Evolutionary conservation across 2,888 invertebrate species (phyloP).

Genomic region (Sinentomon sp.): DNA sequence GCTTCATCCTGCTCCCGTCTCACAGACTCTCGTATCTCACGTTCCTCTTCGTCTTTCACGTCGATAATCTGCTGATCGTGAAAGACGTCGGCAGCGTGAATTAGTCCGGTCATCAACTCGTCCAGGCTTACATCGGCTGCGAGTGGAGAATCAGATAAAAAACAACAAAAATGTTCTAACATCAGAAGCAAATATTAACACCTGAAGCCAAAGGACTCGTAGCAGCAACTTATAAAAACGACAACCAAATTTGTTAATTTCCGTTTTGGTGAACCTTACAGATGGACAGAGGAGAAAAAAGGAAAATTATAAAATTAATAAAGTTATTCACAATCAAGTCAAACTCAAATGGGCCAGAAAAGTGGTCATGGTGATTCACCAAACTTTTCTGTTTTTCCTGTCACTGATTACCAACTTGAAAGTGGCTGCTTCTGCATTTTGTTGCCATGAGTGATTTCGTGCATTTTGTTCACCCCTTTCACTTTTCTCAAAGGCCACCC

Average conservation of each 20-base stretch:
- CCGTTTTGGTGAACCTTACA: too few relatives aligned
- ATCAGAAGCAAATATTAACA: not conserved
- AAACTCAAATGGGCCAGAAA: too few relatives aligned
- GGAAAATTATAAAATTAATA: too few relatives aligned
- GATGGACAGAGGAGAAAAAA: too few relatives aligned
- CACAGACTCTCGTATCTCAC: conserved; percentile 62
- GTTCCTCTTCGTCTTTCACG: conserved; percentile 54
- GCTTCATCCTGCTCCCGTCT: conserved; percentile 84
- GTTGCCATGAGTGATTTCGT: too few relatives aligned
- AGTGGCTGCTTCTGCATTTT: too few relatives aligned
- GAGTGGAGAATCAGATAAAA: conserved; percentile 6
- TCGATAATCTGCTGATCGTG: conserved; percentile 46
- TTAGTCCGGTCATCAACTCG: conserved; percentile 56
- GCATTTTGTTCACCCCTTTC: too few relatives aligned
- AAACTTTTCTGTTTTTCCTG: too few relatives aligned
- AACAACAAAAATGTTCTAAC: not conserved
- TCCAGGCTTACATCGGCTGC: conserved; percentile 60
- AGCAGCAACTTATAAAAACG: conserved; percentile 33
- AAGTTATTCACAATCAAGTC: too few relatives aligned
- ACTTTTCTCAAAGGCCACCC: too few relatives aligned
- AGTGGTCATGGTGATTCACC: too few relatives aligned
- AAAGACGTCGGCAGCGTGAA: conserved; percentile 63
- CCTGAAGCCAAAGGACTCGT: conserved; percentile 26
- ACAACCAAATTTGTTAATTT: conserved; percentile 7
- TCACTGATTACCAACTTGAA: too few relatives aligned